Percentiles rank a stretch among this genome's conserved stretches.
phyloP scores from a whole-genome alignment of 1,140 invertebrate genomes.

The Brachionus paranguensis region DNA sequence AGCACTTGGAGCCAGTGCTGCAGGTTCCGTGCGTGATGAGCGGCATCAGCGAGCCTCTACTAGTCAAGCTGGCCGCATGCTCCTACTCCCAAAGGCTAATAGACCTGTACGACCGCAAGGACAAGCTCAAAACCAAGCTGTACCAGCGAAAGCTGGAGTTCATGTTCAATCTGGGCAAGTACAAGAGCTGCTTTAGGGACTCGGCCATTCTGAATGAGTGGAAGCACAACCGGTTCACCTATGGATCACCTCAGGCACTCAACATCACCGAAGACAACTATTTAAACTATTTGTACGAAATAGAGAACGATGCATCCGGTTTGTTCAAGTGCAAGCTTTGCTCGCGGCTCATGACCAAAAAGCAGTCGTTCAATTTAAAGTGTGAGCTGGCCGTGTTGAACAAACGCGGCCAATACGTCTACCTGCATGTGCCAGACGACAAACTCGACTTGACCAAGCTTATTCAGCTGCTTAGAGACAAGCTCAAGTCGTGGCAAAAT shows the following conservation, averaged over 20 bases:
- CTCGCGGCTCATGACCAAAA: constrained; percentile 31
- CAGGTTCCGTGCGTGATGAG: constrained; percentile 70
- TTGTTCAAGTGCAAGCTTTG: constrained; percentile 38
- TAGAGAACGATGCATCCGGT: constrained; percentile 48
- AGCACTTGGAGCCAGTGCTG: constrained; percentile 72
- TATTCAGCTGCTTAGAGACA: constrained; percentile 65
- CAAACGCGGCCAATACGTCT: constrained; percentile 40
- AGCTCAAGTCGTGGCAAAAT: constrained; percentile 72
- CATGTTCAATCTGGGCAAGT: constrained; percentile 65
- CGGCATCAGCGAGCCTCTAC: constrained; percentile 71
- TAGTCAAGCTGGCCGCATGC: constrained; percentile 60
- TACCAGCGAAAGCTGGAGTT: constrained; percentile 74
- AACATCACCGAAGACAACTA: constrained; percentile 60
- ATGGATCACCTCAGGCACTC: constrained; percentile 59
- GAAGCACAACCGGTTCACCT: constrained; percentile 54
- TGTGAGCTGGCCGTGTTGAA: constrained; percentile 8
- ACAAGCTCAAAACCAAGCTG: constrained; percentile 73
- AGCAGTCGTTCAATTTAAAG: constrained; percentile 4
- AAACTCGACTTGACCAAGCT: constrained; percentile 73
- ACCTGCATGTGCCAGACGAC: constrained; percentile 60
- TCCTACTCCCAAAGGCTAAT: constrained; percentile 72
- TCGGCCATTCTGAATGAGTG: constrained; percentile 59
- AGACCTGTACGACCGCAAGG: constrained; percentile 68
- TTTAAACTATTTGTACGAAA: constrained; percentile 67
- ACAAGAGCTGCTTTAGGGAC: constrained; percentile 66